These are phyloP conservation scores for Epicampocera succincta DNA, from an alignment of 2,888 invertebrate species.

Conservation along the genomic window DNA sequence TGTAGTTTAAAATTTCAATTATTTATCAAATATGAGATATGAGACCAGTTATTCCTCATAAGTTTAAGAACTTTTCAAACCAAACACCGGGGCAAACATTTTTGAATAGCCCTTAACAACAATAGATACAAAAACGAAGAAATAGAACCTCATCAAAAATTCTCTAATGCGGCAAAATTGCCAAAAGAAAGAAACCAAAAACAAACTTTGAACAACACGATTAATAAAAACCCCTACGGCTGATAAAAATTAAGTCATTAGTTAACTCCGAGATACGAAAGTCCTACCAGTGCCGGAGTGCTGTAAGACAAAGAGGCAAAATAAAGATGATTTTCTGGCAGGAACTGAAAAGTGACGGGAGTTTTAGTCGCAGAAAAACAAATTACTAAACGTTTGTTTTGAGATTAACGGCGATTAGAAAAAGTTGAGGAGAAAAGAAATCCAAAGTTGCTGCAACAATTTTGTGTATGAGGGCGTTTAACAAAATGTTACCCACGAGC, in stretches of 20 bases:
- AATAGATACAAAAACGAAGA: constrained; percentile 70
- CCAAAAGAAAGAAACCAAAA: constrained; percentile 56
- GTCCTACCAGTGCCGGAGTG: constrained; percentile 36
- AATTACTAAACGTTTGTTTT: constrained; percentile 81
- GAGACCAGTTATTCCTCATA: too few species aligned
- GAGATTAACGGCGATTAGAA: constrained; percentile 81
- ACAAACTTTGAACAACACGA: constrained; percentile 79
- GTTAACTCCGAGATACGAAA: constrained; percentile 75
- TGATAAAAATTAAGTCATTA: constrained; percentile 82
- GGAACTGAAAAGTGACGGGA: constrained; percentile 16
- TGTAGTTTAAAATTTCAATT: too few species aligned
- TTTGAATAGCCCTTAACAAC: constrained; percentile 22
- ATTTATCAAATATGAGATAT: too few species aligned
- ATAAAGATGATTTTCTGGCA: constrained; percentile 10
- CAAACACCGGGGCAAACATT: neutral
- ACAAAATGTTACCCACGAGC: constrained; percentile 62
- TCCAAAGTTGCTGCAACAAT: constrained; percentile 54
- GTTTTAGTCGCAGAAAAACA: constrained; percentile 76
- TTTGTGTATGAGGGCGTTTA: constrained; percentile 11
- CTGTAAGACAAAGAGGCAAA: neutral
- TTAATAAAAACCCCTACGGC: constrained; percentile 78
- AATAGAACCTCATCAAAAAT: constrained; percentile 65
- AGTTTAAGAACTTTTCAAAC: too few species aligned
- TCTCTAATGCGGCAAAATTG: constrained; percentile 58
- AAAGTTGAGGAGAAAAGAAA: constrained; percentile 69